Evolutionary conservation across 2,888 invertebrate species (phyloP).

Genomic region (Dascillus cervinus): DNA sequence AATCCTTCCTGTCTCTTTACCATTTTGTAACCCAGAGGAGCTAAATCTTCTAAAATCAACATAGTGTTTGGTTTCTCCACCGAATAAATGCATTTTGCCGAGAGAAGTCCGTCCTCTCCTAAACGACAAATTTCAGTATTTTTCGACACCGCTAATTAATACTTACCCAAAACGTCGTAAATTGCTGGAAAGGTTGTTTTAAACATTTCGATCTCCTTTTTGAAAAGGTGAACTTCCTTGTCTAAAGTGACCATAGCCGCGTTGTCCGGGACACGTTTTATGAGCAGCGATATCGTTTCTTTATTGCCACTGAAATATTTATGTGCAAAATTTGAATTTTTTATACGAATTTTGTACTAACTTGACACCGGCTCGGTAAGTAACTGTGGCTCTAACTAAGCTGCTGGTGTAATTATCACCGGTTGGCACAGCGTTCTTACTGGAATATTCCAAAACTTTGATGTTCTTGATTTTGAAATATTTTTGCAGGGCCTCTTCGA

Average conservation of each 20-base stretch:
- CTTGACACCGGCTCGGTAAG: slow-evolving; percentile 16
- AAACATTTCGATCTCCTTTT: slow-evolving; percentile 43
- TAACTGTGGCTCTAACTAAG: slow-evolving; percentile 26
- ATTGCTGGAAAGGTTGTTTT: slow-evolving; percentile 39
- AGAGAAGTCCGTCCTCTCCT: slow-evolving; percentile 27
- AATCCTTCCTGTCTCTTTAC: slow-evolving; percentile 48
- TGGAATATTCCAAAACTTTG: slow-evolving; percentile 22
- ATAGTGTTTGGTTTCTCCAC: slow-evolving; percentile 32
- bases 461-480: slow-evolving; percentile 23
- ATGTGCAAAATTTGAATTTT: background rate
- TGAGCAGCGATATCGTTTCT: slow-evolving; percentile 28
- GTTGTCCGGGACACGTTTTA: slow-evolving; percentile 32
- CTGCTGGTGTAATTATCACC: slow-evolving; percentile 35
- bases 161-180: slow-evolving; percentile 39
- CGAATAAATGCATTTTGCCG: slow-evolving; percentile 30
- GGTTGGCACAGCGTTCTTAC: slow-evolving; percentile 26
- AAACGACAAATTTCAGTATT: too few relatives aligned
- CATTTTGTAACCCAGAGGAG: slow-evolving; percentile 47
- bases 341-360: slow-evolving; percentile 10
- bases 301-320: slow-evolving; percentile 18
- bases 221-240: slow-evolving; percentile 41
- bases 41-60: slow-evolving; percentile 50
- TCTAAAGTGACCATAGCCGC: slow-evolving; percentile 40
- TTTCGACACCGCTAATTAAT: slow-evolving; percentile 1
- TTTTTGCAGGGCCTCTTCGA: slow-evolving; percentile 23